Conservation (phyloP, 1,140 invertebrate species). For the Euura saliciscinereae region DNA sequence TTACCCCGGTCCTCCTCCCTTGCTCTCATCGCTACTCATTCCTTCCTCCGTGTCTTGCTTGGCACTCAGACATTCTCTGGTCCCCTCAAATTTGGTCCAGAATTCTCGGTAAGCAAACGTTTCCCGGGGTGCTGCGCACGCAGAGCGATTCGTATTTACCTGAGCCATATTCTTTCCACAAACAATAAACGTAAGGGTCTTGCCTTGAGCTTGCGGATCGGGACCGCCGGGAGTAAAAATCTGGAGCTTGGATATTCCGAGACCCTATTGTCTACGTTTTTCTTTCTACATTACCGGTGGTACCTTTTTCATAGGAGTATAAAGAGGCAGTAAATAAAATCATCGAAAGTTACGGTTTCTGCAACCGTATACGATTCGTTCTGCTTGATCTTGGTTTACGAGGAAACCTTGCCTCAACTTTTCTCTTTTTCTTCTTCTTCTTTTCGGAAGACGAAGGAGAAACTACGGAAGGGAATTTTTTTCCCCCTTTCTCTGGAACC, state of each 20-base stretch:
- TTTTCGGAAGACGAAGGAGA: too few species aligned
- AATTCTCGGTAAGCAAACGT: conserved; percentile 30
- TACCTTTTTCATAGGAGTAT: too few species aligned
- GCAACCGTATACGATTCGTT: background rate
- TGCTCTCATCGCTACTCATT: background rate
- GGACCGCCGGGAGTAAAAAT: background rate
- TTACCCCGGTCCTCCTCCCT: background rate
- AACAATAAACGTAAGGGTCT: conserved; percentile 29
- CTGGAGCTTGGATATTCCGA: background rate
- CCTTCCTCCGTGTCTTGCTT: background rate
- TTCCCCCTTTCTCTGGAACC: background rate
- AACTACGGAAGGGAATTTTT: background rate
- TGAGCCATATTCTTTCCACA: conserved; percentile 42
- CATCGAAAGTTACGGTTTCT: conserved; percentile 5
- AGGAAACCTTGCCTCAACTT: background rate
- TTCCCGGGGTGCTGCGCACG: conserved; percentile 23
- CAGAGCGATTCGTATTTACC: conserved; percentile 34
- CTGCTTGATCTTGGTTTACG: background rate
- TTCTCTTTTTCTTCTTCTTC: too few species aligned
- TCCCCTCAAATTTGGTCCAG: background rate
- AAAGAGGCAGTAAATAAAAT: conserved; percentile 1
- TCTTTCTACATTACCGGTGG: background rate
- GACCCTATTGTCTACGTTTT: background rate
- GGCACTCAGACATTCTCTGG: background rate
- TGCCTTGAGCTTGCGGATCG: background rate